A percentile compares a stretch with the other conserved stretches of the same genome.
These are phyloP conservation scores for Dasysyrphus albostriatus DNA, from an alignment of 2,888 invertebrate genomes.

Conservation along the genomic window DNA sequence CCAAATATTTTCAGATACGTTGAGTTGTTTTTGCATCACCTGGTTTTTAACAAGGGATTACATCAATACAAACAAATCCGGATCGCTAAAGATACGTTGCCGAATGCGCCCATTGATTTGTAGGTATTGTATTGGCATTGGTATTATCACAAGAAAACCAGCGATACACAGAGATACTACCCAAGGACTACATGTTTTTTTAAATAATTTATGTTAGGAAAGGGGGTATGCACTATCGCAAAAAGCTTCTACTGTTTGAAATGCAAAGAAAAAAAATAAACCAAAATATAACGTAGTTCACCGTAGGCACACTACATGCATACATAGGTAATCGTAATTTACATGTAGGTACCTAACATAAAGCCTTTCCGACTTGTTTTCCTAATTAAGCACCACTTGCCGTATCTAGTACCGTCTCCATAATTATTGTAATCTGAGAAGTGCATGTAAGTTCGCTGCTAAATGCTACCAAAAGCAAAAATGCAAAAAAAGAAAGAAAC, in stretches of 20 bases:
- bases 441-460: slow-evolving; percentile 9
- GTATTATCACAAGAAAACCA: too few species aligned
- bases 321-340: background rate
- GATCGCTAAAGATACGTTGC: too few species aligned
- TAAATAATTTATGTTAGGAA: too few species aligned
- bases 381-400: slow-evolving; percentile 17
- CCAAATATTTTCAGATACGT: too few species aligned
- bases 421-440: slow-evolving; percentile 19
- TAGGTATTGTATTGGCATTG: too few species aligned
- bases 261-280: background rate
- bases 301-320: background rate
- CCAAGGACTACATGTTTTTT: too few species aligned
- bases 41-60: too few species aligned
- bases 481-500: slow-evolving; percentile 56
- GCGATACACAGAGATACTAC: too few species aligned
- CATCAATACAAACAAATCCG: too few species aligned
- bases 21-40: too few species aligned
- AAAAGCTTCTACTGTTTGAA: background rate
- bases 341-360: background rate
- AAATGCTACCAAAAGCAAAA: slow-evolving; percentile 51
- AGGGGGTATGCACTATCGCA: background rate
- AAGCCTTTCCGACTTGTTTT: slow-evolving; percentile 7
- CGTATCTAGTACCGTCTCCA: slow-evolving; percentile 8
- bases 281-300: background rate
- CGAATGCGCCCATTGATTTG: too few species aligned